Evolutionary conservation across 1,140 invertebrate genomes (phyloP).

Genomic region (Radopholus similis): DNA sequence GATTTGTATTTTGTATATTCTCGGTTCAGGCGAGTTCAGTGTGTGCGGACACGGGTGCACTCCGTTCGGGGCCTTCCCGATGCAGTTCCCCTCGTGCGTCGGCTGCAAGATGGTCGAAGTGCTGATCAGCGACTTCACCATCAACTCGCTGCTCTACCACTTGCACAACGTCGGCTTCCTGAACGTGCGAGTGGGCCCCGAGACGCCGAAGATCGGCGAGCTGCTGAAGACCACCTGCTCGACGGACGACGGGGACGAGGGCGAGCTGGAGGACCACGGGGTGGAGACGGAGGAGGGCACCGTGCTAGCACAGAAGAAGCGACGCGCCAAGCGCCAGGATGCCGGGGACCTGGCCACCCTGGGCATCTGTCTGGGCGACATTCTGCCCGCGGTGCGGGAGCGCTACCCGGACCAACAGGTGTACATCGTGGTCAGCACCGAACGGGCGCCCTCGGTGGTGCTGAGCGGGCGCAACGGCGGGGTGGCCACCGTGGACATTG

Average conservation of each 20-base stretch:
- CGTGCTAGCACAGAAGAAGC: background rate
- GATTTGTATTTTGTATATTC: background rate
- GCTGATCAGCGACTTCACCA: slow-evolving; percentile 53
- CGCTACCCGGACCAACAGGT: slow-evolving; percentile 57
- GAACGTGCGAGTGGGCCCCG: slow-evolving; percentile 52
- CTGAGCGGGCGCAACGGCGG: slow-evolving; percentile 48
- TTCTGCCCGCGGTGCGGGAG: slow-evolving; percentile 56
- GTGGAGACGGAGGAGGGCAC: slow-evolving; percentile 37
- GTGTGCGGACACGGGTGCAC: slow-evolving; percentile 49
- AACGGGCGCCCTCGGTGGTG: slow-evolving; percentile 51
- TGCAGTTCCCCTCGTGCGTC: slow-evolving; percentile 45
- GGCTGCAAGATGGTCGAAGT: slow-evolving; percentile 57
- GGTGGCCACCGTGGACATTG: slow-evolving; percentile 42
- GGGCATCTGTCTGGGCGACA: slow-evolving; percentile 59
- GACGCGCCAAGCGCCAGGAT: slow-evolving; percentile 28
- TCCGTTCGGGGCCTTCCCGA: slow-evolving; percentile 58
- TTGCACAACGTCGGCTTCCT: slow-evolving; percentile 56
- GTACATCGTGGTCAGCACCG: slow-evolving; percentile 45
- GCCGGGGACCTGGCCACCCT: slow-evolving; percentile 41
- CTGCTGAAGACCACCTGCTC: slow-evolving; percentile 57
- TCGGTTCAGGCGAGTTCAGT: slow-evolving; percentile 45
- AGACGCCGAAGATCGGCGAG: slow-evolving; percentile 58
- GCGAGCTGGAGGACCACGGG: slow-evolving; percentile 45
- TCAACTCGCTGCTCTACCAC: slow-evolving; percentile 58
- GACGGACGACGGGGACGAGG: slow-evolving; percentile 50